phyloP scores from a whole-genome alignment of 2,888 invertebrate genomes.

The Hydraecia micacea region DNA sequence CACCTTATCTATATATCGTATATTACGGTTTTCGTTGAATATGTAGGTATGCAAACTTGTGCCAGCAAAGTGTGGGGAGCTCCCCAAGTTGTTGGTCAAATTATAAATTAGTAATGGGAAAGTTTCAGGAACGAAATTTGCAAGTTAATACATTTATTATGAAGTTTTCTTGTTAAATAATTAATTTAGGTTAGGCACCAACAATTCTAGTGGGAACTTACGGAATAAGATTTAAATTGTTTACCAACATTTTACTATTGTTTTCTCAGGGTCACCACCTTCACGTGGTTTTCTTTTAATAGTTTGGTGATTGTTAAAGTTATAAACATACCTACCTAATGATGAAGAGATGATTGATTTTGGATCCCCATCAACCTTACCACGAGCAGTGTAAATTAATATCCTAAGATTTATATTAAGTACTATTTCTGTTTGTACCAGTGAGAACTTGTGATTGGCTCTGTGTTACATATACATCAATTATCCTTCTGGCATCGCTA shows the following conservation, averaged over 20 bases:
- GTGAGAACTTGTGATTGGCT: background rate
- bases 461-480: background rate
- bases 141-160: slow-evolving; percentile 17
- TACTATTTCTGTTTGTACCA: background rate
- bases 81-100: slow-evolving; percentile 23
- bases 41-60: slow-evolving; percentile 15
- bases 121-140: slow-evolving; percentile 32
- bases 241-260: background rate
- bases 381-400: background rate
- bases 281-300: background rate
- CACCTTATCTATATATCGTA: background rate
- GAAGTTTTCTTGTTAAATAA: slow-evolving; percentile 5
- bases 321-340: background rate
- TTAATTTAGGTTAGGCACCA: background rate
- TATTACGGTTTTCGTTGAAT: slow-evolving; percentile 1
- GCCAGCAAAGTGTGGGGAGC: background rate
- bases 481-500: background rate
- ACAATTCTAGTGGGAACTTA: slow-evolving; percentile 14
- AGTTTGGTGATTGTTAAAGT: background rate
- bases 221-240: background rate
- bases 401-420: background rate
- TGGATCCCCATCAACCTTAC: background rate
- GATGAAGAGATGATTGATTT: background rate
- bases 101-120: slow-evolving; percentile 29
- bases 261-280: background rate